These are phyloP conservation scores for Paradoxurus hermaphroditus DNA, from an alignment of 2,113 vertebrate species.

Conservation along the genomic window DNA sequence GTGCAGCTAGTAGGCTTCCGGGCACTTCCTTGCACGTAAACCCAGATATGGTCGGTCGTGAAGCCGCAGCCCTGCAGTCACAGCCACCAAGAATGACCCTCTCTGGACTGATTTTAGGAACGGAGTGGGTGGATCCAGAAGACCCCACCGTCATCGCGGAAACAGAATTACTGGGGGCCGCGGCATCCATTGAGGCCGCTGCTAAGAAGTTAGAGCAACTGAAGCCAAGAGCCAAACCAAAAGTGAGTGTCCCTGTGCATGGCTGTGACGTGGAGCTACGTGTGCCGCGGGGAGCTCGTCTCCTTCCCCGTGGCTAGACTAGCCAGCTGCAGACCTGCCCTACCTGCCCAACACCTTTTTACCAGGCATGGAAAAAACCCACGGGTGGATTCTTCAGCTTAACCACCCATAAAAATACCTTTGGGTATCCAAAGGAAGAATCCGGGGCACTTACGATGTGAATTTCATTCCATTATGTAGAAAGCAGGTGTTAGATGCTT, in stretches of 20 bases:
- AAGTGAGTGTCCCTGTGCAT: slow-evolving; percentile 85
- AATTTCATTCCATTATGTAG: not conserved
- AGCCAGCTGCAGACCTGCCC: not conserved
- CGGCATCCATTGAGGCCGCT: slow-evolving; percentile 98
- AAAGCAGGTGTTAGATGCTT: not conserved
- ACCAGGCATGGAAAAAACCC: not conserved
- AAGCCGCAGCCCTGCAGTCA: not conserved
- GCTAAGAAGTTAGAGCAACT: slow-evolving; percentile 99
- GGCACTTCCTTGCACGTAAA: not conserved
- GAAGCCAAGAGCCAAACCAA: slow-evolving; percentile 97
- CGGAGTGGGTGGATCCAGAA: slow-evolving; percentile 96
- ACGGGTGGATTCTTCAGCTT: not conserved
- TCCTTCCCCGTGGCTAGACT: not conserved
- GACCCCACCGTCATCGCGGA: slow-evolving; percentile 98
- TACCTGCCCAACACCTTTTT: not conserved
- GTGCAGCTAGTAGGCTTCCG: rapidly evolving
- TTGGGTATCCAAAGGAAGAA: not conserved
- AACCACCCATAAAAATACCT: slow-evolving; percentile 3
- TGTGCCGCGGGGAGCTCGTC: not conserved
- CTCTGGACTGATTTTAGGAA: slow-evolving; percentile 87
- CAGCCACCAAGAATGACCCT: slow-evolving; percentile 41
- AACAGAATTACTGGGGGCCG: slow-evolving; percentile 96
- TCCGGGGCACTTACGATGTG: not conserved
- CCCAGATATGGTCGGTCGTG: not conserved
- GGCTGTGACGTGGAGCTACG: not conserved